Percentiles rank a stretch among this genome's conserved stretches.
Evolutionary conservation across 2,113 vertebrate genomes (phyloP).

Genomic region (Brachyistius frenatus): DNA sequence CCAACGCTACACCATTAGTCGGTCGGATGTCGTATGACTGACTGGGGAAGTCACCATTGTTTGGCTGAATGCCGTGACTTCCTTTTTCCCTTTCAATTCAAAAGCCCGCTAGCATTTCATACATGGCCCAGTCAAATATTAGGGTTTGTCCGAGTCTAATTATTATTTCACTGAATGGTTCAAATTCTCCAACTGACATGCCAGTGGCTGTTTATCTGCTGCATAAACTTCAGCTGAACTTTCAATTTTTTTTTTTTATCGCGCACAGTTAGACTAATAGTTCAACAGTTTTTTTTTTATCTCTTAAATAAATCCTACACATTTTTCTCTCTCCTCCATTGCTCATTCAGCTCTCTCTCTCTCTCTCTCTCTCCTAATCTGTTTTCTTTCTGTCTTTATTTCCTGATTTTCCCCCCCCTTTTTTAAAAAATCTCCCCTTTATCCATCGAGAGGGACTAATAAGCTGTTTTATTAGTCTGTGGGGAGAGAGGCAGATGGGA

Average conservation of each 20-base stretch:
- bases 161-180: neutral
- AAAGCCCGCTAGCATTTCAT: no score
- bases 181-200: neutral
- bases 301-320: neutral
- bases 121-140: no score
- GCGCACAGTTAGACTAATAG: neutral
- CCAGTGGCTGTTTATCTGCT: neutral
- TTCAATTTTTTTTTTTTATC: neutral
- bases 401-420: conserved; percentile 17
- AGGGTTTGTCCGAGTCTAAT: no score
- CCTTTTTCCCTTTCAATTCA: no score
- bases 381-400: conserved; percentile 34
- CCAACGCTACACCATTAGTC: no score
- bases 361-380: conserved; percentile 19
- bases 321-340: conserved; percentile 11
- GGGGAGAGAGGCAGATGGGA: conserved; percentile 58
- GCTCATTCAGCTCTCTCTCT: conserved; percentile 8
- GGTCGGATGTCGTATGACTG: no score
- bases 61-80: no score
- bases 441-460: conserved; percentile 57
- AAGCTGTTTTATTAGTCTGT: conserved; percentile 49
- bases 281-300: neutral
- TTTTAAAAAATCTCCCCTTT: conserved; percentile 36
- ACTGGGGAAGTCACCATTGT: no score
- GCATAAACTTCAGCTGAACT: no score